Evolutionary conservation across 2,888 invertebrate species (phyloP), one percentile per base, ranked within the genome.

Genomic region (Sarcophaga carnaria): DNA sequence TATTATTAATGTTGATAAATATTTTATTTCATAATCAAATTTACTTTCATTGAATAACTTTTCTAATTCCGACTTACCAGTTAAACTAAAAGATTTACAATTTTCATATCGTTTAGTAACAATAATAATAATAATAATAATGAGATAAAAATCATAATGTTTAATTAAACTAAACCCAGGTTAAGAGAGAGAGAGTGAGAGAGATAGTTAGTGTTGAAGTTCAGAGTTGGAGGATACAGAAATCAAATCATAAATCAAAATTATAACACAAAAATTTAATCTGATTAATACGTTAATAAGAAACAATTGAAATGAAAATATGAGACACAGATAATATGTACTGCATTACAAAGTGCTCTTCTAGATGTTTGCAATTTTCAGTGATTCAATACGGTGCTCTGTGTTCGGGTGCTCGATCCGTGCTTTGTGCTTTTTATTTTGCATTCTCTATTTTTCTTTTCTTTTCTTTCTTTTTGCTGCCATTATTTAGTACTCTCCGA

Each of bases 351-450:
- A 83, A 80, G 86, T 87, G 87, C 87, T 87, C 87, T 69, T 84
- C 87, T 87, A 87, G 81, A 49, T 59, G 25, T 71, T 86, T 87
- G 84, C 81, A 84, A 79, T 70, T 78, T 84, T 78, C 84, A 81
- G 84, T 87, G 84, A 84, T 67, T 81, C 84, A 86, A 80, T 86
- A 78, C 86, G 86, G 86, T 84, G 86, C 86, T 86, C 86, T 72
- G 80, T 86, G 86, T 69, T 80, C 71, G 71, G 83, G 86, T 80
- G 86, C 77, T 86, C 83, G 83, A 75, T 87, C 87, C 84, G 87
- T 87, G 86, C 86, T 87, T 72, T 83, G 86, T 86, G 86, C 86
- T 67, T 45, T n/a, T 45, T n/a, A 47, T 63, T 45, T 69, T 47
- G 2, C 12, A 22, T 64, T 45, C 37, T 37, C 37, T 6, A 37